A percentile compares a stretch with the other conserved stretches of the same genome.
phyloP scores from a whole-genome alignment of 2,113 vertebrate genomes.

The Cryptotis parvus region DNA sequence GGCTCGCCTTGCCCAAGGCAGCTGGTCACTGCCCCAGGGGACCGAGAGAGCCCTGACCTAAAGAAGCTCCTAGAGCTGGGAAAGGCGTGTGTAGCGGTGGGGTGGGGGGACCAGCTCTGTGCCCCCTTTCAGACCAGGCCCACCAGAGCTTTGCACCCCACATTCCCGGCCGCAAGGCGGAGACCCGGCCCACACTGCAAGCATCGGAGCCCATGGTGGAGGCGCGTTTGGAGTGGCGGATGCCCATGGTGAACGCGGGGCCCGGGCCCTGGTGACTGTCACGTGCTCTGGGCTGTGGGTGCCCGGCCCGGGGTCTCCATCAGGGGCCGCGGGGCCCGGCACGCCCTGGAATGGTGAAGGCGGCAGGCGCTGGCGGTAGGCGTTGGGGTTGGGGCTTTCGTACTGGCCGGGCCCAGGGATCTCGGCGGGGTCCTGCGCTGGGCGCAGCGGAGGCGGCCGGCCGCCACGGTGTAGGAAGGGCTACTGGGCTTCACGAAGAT shows the following conservation, averaged over 20 bases:
- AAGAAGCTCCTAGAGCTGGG: not conserved
- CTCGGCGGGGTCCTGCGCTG: conserved; percentile 88
- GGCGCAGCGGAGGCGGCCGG: conserved; percentile 75
- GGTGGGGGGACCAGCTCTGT: not conserved
- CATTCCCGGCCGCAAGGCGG: not conserved
- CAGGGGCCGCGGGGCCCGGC: conserved; percentile 68
- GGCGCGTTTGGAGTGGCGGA: conserved; percentile 90
- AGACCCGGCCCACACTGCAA: not conserved
- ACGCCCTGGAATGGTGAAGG: conserved; percentile 92
- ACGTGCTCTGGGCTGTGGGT: conserved; percentile 90
- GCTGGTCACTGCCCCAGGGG: conserved; percentile 42
- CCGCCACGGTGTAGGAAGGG: conserved; percentile 88
- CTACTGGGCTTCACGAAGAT: conserved; percentile 88
- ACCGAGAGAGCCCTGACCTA: conserved; percentile 2
- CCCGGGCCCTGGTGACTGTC: conserved; percentile 80
- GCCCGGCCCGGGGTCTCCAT: conserved; percentile 87
- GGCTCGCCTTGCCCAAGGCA: not conserved
- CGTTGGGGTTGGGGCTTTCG: conserved; percentile 87
- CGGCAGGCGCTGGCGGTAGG: conserved; percentile 87
- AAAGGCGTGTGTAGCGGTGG: no score
- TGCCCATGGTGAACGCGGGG: conserved; percentile 90
- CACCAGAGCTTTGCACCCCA: not conserved
- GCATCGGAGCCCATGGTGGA: conserved; percentile 84
- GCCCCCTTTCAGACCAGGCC: not conserved
- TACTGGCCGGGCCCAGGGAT: conserved; percentile 92